phyloP scores from a whole-genome alignment of 2,888 invertebrate species.

The Dermolepida albohirtum region DNA sequence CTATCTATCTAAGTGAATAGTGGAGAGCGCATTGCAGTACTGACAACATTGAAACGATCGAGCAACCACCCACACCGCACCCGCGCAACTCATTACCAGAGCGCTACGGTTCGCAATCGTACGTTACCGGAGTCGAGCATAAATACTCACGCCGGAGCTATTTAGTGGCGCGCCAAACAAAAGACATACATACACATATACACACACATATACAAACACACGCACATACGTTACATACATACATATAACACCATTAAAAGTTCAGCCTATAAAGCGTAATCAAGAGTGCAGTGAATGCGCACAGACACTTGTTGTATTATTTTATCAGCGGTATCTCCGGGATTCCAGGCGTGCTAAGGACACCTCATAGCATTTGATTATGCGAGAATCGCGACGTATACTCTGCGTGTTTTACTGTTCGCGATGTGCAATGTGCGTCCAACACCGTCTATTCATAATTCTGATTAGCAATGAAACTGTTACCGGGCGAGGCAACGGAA shows the following conservation, averaged over 20 bases:
- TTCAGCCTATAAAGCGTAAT: conserved; percentile 61
- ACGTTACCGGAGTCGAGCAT: conserved; percentile 59
- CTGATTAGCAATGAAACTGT: too few species aligned
- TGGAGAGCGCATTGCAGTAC: not conserved
- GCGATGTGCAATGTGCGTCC: too few species aligned
- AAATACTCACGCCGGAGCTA: conserved; percentile 59
- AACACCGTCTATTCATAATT: too few species aligned
- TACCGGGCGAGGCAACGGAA: too few species aligned
- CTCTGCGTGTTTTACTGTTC: too few species aligned
- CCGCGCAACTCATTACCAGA: conserved; percentile 60
- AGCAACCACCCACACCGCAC: conserved; percentile 59
- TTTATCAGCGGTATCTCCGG: conserved; percentile 49
- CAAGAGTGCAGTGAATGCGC: conserved; percentile 54
- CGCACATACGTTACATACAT: not conserved
- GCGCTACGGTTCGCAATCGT: conserved; percentile 55
- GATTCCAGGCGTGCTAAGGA: conserved; percentile 49
- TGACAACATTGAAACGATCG: conserved; percentile 4
- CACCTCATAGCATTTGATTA: conserved; percentile 32
- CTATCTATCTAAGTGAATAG: not conserved
- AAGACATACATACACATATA: conserved; percentile 51
- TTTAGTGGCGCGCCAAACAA: conserved; percentile 55
- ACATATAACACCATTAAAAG: conserved; percentile 56
- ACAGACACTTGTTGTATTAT: conserved; percentile 50
- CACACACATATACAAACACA: not conserved
- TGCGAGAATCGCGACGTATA: too few species aligned